Conservation (phyloP, 2,888 invertebrate genomes). For the Drosophila demipolita region DNA sequence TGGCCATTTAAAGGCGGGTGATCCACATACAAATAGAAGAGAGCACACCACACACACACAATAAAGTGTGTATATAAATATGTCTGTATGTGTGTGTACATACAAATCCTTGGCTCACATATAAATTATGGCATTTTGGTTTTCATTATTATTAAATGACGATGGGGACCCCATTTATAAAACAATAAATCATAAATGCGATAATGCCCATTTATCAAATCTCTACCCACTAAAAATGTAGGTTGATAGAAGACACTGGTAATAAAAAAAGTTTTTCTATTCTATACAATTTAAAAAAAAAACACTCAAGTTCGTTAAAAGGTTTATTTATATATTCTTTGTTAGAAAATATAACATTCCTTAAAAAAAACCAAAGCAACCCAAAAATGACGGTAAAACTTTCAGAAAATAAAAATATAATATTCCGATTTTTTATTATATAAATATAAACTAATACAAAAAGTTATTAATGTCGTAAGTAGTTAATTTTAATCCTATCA, state of each 20-base stretch:
- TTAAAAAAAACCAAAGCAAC: not conserved
- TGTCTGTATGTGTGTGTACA: slow-evolving; percentile 1
- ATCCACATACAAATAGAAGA: slow-evolving; percentile 63
- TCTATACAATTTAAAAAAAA: not conserved
- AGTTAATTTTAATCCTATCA: not conserved
- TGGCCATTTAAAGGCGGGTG: slow-evolving; percentile 70
- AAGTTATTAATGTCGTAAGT: not conserved
- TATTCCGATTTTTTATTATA: not conserved
- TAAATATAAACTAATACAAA: not conserved
- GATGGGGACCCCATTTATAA: slow-evolving; percentile 59
- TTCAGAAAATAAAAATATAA: not conserved
- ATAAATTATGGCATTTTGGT: slow-evolving; percentile 64
- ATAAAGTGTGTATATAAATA: slow-evolving; percentile 1
- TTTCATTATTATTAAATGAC: slow-evolving; percentile 56
- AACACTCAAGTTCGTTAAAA: not conserved
- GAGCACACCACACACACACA: slow-evolving; percentile 7
- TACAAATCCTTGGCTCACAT: slow-evolving; percentile 67
- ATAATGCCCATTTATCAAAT: slow-evolving; percentile 72
- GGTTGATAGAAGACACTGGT: slow-evolving; percentile 27
- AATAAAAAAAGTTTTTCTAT: not conserved
- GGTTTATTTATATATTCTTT: not conserved
- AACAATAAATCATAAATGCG: slow-evolving; percentile 69
- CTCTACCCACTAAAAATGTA: slow-evolving; percentile 23
- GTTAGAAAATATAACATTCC: not conserved
- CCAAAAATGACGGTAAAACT: not conserved